These are phyloP conservation scores for Dendroctonus ponderosae DNA, from an alignment of 1,140 invertebrate genomes.

Conservation along the genomic window DNA sequence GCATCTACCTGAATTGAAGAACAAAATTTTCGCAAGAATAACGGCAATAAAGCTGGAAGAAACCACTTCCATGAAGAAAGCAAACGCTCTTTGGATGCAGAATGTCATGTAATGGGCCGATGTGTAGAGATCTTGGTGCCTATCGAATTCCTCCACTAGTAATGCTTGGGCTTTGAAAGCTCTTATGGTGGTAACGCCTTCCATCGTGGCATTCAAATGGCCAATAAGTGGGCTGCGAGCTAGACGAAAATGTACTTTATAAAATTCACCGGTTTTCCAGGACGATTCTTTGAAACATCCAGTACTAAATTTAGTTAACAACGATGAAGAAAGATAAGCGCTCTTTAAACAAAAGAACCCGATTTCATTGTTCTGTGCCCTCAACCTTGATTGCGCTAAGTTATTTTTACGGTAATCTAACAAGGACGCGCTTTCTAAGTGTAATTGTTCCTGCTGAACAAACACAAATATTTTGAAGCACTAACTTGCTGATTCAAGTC, in stretches of 20 bases:
- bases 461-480: neutral
- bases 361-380: too few relatives aligned
- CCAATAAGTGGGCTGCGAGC: slow-evolving; percentile 65
- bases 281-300: neutral
- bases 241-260: slow-evolving; percentile 20
- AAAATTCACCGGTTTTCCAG: neutral
- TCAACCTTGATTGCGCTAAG: too few relatives aligned
- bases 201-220: slow-evolving; percentile 65
- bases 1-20: slow-evolving; percentile 46
- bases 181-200: slow-evolving; percentile 81
- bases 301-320: too few relatives aligned
- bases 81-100: slow-evolving; percentile 64
- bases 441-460: too few relatives aligned
- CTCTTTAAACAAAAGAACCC: too few relatives aligned
- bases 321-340: too few relatives aligned
- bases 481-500: slow-evolving; percentile 65
- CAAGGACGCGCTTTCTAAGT: too few relatives aligned
- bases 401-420: too few relatives aligned
- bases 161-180: slow-evolving; percentile 77
- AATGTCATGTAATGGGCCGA: slow-evolving; percentile 66
- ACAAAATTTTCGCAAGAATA: slow-evolving; percentile 59
- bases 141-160: slow-evolving; percentile 77
- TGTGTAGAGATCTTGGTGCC: slow-evolving; percentile 71
- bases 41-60: slow-evolving; percentile 70
- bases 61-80: slow-evolving; percentile 75